These are phyloP conservation scores for Pseudorectes ferrugineus DNA, from an alignment of 2,113 vertebrate species.

Conservation along the genomic window DNA sequence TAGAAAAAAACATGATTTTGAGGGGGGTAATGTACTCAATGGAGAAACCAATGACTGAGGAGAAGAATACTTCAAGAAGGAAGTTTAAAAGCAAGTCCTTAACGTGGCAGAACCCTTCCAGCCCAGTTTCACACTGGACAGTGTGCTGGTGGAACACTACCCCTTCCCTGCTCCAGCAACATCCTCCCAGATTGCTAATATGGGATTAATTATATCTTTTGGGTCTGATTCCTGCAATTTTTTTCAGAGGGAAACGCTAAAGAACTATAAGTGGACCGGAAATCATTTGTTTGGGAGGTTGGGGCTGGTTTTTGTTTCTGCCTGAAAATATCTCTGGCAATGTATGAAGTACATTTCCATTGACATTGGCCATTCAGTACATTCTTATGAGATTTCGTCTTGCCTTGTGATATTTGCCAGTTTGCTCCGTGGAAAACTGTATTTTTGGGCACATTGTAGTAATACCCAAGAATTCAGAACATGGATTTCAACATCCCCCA, in stretches of 20 bases:
- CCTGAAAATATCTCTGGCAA: neutral
- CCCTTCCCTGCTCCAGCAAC: neutral
- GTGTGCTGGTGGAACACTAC: neutral
- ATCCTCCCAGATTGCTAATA: neutral
- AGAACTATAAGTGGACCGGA: neutral
- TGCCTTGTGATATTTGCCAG: neutral
- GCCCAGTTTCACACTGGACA: neutral
- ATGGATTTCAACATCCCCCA: neutral
- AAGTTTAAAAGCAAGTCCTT: neutral
- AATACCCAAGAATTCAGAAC: neutral
- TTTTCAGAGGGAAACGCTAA: neutral
- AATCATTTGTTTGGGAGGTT: neutral
- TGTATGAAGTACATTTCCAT: neutral
- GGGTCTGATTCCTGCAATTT: neutral
- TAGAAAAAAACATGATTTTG: neutral
- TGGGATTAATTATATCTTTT: neutral
- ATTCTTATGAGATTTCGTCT: neutral
- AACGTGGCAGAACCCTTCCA: neutral
- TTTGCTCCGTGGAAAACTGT: neutral
- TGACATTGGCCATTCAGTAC: neutral
- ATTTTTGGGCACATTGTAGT: neutral
- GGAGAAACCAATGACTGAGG: neutral
- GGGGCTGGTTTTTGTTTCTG: neutral
- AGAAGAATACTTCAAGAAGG: neutral
- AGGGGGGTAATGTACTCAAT: accelerated